These are phyloP conservation scores for Leptonema lineaticorne DNA, from an alignment of 1,140 invertebrate species.

Conservation along the genomic window DNA sequence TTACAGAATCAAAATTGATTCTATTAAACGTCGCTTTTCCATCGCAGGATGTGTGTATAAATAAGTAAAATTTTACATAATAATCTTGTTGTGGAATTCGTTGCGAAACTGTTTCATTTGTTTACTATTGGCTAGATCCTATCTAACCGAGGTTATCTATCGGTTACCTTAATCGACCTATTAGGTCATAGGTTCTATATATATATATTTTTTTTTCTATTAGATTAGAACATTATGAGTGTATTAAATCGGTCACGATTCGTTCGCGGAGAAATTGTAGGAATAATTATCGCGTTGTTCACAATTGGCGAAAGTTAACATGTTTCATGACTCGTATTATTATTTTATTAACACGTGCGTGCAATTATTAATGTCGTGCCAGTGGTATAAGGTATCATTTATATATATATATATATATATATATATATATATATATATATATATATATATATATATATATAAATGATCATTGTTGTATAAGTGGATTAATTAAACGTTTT, in stretches of 20 bases:
- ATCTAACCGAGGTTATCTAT: neutral
- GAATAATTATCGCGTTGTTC: constrained; percentile 5
- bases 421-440: too few species aligned
- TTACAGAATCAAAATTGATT: too few species aligned
- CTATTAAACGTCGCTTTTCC: neutral
- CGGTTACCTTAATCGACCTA: constrained; percentile 8
- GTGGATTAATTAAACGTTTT: too few species aligned
- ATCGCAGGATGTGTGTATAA: neutral
- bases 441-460: too few species aligned
- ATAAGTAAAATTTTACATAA: too few species aligned
- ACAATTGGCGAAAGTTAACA: constrained; percentile 11
- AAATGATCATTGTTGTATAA: too few species aligned
- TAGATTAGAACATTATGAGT: constrained; percentile 13
- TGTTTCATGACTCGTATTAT: too few species aligned
- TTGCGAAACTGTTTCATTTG: neutral
- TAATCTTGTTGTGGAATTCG: neutral
- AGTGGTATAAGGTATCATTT: too few species aligned
- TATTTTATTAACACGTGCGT: too few species aligned
- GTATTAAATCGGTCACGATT: constrained; percentile 24
- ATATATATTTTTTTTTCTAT: constrained; percentile 6
- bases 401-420: too few species aligned
- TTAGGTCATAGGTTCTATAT: neutral
- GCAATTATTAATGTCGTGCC: too few species aligned
- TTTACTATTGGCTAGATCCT: neutral
- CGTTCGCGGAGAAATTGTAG: constrained; percentile 13